Evolutionary conservation across 2,888 invertebrate species (phyloP), one percentile per base, ranked within the genome.

Genomic region (Camptogramma bilineatum): DNA sequence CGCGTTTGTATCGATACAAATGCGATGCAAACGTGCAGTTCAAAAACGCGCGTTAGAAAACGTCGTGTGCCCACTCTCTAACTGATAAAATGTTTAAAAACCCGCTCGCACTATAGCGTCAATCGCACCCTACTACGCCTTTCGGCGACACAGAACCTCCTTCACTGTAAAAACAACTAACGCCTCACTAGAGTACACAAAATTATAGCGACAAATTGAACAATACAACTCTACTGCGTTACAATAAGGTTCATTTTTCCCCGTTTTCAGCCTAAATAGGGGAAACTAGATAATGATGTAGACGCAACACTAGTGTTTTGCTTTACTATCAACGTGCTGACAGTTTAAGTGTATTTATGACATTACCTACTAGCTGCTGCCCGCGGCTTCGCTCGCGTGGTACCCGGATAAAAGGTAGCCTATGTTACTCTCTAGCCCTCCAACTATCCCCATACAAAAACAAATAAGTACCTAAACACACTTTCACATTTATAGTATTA

Each of bases 201-300:
- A 81, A 70, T 67, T 58, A 56, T 54, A 4, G 16, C 44, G 42
- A 65, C 62, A 63, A 70, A 68, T 69, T 68, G 64, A 68, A 68
- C 67, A 64, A 68, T 63, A 58, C 63, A 57, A 39, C 65, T 53
- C 56, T 71, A 69, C 34, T 17, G 10, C 4, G n/a, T 17, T 0
- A 24, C 0, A 16, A 50, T 69, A 72, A 51, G 66, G 70, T 52
- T 24, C 63, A 62, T 34, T 64, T 54, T 66, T 1, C 57, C 52
- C 10, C 62, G 56, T 55, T 47, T 50, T 42, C 39, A 34, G 24
- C 42, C 71, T n/a, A 74, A 77, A 78, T 80, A 74, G 80, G 54
- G 82, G 77, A 69, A 74, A 79, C 74, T 73, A 76, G 75, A 84
- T 86, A 86, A 86, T 84, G 85, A 85, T 80, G 84, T 83, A 78